Base-by-base conservation (phyloP, 35 echinoderm and acorn worm genomes). In the Heliocidaris tuberculata region DNA sequence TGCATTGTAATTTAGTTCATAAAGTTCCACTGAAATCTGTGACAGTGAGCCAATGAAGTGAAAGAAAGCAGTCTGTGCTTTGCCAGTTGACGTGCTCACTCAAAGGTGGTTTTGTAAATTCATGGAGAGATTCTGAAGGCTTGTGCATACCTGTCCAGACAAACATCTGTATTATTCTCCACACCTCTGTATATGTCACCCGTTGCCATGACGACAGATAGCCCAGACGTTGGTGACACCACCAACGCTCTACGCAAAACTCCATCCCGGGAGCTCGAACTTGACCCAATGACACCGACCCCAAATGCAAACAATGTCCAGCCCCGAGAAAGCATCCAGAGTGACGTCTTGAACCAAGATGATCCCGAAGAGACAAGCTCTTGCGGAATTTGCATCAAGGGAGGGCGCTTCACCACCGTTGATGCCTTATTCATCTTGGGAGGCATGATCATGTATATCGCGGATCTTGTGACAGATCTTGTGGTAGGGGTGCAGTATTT, bases 361-460 rank as follows among this genome's bases (percentile, higher is more conserved):
- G 31, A 89, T 4, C 12, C 31, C 8, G 87, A 89, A 30, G 87
- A 89, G 87, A 47, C 31, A 12, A 5, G 8, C 12, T 6, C 31
- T 32, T 89, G 87, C 29, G 31, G 31, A 32, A 32, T 48, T 9
- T 89, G 87, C 87, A 19, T 89, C 31, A 31, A 42, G 7, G 87
- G 47, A 42, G 87, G 92, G 47, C 94, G 94, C 31, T 97, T 94
- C 48, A 94, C 95, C 35, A 97, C 95, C 29, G 87, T 97, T 24
- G 98, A 99, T 92, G 94, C 94, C 32, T 13, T 97, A 49, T 99
- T 99, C 85, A 95, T 97, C 49, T 88, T 99, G 31, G 95, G 92
- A 32, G 96, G 97, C 42, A 99, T 99, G 96, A 47, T 95, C 48
- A 99, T 96, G 47, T 99, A 97, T 65, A 92, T 99, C 5, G 98